phyloP scores from a whole-genome alignment of 2,888 invertebrate species.

The Prenolepis imparis region DNA sequence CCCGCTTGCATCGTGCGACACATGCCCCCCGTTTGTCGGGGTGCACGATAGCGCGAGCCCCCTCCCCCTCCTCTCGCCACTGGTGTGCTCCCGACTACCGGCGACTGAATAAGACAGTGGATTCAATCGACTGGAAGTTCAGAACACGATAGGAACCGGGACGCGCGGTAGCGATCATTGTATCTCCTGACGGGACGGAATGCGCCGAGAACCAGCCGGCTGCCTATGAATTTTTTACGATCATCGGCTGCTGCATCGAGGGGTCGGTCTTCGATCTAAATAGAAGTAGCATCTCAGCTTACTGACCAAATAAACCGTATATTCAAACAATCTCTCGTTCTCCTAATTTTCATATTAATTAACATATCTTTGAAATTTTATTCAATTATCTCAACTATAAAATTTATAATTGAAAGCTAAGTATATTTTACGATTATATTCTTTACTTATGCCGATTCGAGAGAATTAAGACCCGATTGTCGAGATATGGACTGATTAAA shows the following conservation, averaged over 20 bases:
- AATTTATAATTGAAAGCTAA: neutral
- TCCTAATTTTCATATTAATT: neutral
- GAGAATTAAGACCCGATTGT: neutral
- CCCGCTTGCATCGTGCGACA: slow-evolving; percentile 72
- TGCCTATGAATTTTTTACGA: slow-evolving; percentile 58
- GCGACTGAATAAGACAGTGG: slow-evolving; percentile 73
- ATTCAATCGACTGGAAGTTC: slow-evolving; percentile 74
- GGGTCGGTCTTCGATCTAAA: neutral
- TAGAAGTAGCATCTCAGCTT: neutral
- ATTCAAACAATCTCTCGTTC: neutral
- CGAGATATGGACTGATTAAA: neutral
- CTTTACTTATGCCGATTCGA: neutral
- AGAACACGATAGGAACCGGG: slow-evolving; percentile 48
- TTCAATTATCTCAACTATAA: neutral
- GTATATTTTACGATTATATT: neutral
- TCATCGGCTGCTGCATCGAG: slow-evolving; percentile 20
- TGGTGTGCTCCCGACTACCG: slow-evolving; percentile 64
- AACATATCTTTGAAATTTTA: neutral
- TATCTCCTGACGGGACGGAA: slow-evolving; percentile 33
- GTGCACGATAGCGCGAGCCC: slow-evolving; percentile 67
- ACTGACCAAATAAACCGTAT: neutral
- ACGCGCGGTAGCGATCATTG: slow-evolving; percentile 64
- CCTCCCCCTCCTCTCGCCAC: slow-evolving; percentile 58
- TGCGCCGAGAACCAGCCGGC: slow-evolving; percentile 44
- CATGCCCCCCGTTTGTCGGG: slow-evolving; percentile 71